A percentile compares a stretch with the other conserved stretches of the same genome.
Evolutionary conservation across 2,888 invertebrate genomes (phyloP).

Genomic region (Diploptera punctata): DNA sequence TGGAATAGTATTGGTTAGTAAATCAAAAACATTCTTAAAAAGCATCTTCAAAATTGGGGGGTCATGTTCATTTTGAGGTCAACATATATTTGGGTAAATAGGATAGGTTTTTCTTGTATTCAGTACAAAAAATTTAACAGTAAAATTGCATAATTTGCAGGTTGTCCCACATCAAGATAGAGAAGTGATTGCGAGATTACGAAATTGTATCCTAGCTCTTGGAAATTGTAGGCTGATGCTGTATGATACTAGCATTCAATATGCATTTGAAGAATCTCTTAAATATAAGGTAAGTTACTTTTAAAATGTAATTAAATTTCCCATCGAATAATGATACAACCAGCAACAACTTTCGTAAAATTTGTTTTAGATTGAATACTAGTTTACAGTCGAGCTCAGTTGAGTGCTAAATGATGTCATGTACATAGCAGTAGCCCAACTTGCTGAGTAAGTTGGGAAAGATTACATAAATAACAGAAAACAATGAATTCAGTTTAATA

Average conservation of each 20-base stretch:
- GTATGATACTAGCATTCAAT: slow-evolving; percentile 90
- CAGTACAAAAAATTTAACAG: too few relatives aligned
- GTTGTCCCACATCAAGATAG: slow-evolving; percentile 74
- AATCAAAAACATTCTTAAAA: too few relatives aligned
- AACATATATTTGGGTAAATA: too few relatives aligned
- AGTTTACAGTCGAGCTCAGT: neutral
- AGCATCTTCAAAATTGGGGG: too few relatives aligned
- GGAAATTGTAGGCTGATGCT: slow-evolving; percentile 88
- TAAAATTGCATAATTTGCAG: slow-evolving; percentile 62
- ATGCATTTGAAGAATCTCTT: slow-evolving; percentile 88
- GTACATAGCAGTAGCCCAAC: too few relatives aligned
- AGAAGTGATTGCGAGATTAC: slow-evolving; percentile 85
- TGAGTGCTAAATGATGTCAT: neutral
- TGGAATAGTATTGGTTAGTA: too few relatives aligned
- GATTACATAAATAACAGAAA: neutral
- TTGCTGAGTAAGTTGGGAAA: too few relatives aligned
- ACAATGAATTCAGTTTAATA: neutral
- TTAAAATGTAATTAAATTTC: neutral
- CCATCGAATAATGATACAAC: neutral
- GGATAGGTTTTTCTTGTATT: too few relatives aligned
- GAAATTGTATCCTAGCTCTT: slow-evolving; percentile 88
- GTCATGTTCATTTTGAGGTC: too few relatives aligned
- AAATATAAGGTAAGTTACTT: slow-evolving; percentile 68
- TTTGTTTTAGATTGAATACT: neutral
- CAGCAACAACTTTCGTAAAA: neutral